phyloP scores from a whole-genome alignment of 2,797 vertebrate species.

The Microctenopoma stevenorrisi region DNA sequence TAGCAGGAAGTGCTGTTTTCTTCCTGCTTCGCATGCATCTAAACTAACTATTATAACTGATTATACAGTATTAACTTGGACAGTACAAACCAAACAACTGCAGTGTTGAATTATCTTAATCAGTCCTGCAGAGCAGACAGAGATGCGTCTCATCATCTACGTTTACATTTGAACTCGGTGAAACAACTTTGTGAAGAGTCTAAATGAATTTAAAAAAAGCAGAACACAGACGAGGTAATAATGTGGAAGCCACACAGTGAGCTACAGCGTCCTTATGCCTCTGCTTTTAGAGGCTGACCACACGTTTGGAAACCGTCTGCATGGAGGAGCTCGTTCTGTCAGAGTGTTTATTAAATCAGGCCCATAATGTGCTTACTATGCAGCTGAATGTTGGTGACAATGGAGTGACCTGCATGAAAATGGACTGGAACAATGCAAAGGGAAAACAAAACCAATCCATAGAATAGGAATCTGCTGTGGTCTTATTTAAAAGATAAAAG shows the following conservation, averaged over 20 bases:
- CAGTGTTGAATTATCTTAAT: background rate
- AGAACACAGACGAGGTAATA: too few species aligned
- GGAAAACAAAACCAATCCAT: background rate
- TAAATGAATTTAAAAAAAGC: too few species aligned
- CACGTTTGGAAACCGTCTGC: background rate
- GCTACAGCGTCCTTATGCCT: background rate
- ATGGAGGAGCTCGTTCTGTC: background rate
- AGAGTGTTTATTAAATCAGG: background rate
- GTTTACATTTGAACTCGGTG: too few species aligned
- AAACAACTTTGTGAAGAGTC: too few species aligned
- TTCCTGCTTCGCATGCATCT: background rate
- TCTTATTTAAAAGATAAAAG: background rate
- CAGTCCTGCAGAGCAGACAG: too few species aligned
- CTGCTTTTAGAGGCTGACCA: background rate
- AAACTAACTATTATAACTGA: background rate
- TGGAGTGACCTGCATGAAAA: background rate
- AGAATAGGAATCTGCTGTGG: background rate
- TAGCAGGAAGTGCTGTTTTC: slow-evolving; percentile 1
- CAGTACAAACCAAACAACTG: too few species aligned
- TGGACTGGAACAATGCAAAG: background rate
- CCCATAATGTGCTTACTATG: background rate
- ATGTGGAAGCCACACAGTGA: too few species aligned
- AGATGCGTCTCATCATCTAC: background rate
- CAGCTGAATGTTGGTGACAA: background rate
- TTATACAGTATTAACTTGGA: background rate